Base-by-base conservation (phyloP, 2,888 invertebrate genomes). In the Megastigmus dorsalis region DNA sequence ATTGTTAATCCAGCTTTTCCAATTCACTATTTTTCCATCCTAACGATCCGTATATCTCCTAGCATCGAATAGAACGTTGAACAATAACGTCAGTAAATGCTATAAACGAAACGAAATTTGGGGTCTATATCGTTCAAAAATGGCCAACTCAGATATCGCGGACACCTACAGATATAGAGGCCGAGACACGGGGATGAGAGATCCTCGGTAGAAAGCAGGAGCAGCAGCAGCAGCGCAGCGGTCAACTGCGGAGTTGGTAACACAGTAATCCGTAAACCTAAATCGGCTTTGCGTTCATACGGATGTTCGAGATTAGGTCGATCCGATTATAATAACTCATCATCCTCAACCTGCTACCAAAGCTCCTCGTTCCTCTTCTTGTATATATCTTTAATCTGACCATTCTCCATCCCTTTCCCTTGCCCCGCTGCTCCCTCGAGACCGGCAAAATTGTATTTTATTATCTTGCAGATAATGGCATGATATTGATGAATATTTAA, bases 261-360 rank as follows among this genome's bases (percentile, higher is more conserved):
- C 59, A 38, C 62, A 20, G 63, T 74, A 74, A 69, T 70, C 66
- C 62, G 57, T 38, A 69, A 78, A 76, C 78, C 78, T 65, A 79
- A 81, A 82, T 82, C 81, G 79, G 83, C 80, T 83, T 81, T 79
- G 54, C 77, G 76, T 79, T 74, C 73, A 77, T 73, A 69, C 75
- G 74, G 81, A 80, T 82, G 80, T 80, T 80, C 78, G 77, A 80
- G 81, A 82, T 80, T 81, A 84, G 78, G 79, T 76, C 79, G 82
- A 84, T 82, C 84, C 81, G 83, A 84, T 84, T 84, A 84, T 82
- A 80, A 83, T 84, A 84, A 83, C 83, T 80, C 79, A 74, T 74
- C 68, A 74, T 69, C 62, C 36, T 33, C 45, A 63, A 45, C 38
- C 45, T 75, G 73, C 79, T 77, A 55, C 54, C 20, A 2, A 30